phyloP scores from a whole-genome alignment of 2,888 invertebrate genomes.

The Dusona sp. region DNA sequence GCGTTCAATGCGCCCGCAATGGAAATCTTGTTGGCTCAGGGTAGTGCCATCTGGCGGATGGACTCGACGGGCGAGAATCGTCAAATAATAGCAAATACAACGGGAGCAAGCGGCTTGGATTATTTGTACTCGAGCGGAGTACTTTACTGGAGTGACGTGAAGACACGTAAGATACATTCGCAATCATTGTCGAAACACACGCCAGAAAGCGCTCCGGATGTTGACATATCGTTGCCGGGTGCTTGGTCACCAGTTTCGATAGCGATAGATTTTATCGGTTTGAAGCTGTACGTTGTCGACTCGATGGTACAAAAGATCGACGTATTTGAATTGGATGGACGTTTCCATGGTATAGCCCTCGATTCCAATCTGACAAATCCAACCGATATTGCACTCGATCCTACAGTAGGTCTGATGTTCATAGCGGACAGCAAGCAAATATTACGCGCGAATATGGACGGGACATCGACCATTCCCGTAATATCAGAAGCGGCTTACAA shows the following conservation, averaged over 20 bases:
- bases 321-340: conserved; percentile 94
- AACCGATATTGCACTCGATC: conserved; percentile 96
- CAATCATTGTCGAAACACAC: conserved; percentile 81
- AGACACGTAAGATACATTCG: conserved; percentile 91
- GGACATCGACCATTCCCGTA: conserved; percentile 92
- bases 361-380: conserved; percentile 96
- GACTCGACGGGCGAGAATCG: conserved; percentile 88
- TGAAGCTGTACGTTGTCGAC: conserved; percentile 98
- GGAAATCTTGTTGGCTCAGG: conserved; percentile 90
- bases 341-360: conserved; percentile 95
- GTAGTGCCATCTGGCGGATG: conserved; percentile 90
- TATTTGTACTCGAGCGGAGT: conserved; percentile 92
- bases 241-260: conserved; percentile 96
- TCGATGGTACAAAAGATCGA: conserved; percentile 97
- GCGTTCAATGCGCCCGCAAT: conserved; percentile 87
- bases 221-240: conserved; percentile 91
- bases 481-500: conserved; percentile 97
- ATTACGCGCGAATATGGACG: conserved; percentile 97
- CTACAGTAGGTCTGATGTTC: conserved; percentile 94
- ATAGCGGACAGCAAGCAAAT: conserved; percentile 94
- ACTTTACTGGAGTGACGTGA: conserved; percentile 95
- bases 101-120: conserved; percentile 94
- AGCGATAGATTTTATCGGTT: conserved; percentile 98
- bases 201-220: conserved; percentile 81
- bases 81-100: conserved; percentile 91